A percentile compares a stretch with the other conserved stretches of the same genome.
These are phyloP conservation scores for Pogonocherus hispidulus DNA, from an alignment of 2,888 invertebrate species.

Conservation along the genomic window DNA sequence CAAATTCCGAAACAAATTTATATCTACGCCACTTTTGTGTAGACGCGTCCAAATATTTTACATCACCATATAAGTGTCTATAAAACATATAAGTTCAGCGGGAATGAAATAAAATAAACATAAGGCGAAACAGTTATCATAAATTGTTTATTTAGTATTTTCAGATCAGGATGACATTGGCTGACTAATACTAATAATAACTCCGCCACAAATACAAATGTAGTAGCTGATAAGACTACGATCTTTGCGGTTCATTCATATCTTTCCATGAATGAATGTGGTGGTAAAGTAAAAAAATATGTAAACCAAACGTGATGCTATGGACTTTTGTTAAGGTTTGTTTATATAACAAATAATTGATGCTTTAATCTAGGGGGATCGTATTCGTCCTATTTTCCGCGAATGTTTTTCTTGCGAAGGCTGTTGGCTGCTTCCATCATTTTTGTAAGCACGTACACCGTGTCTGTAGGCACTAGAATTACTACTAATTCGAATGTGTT, in stretches of 20 bases:
- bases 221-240: neutral
- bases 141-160: slow-evolving; percentile 23
- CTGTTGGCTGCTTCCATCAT: too few relatives aligned
- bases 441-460: too few relatives aligned
- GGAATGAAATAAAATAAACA: slow-evolving; percentile 1
- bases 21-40: neutral
- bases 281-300: neutral
- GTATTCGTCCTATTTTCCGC: neutral
- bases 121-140: slow-evolving; percentile 9
- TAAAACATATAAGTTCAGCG: neutral
- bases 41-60: neutral
- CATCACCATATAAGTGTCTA: too few relatives aligned
- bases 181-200: slow-evolving; percentile 14
- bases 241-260: slow-evolving; percentile 15
- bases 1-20: too few relatives aligned
- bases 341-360: neutral
- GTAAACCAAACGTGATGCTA: neutral
- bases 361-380: neutral
- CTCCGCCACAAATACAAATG: slow-evolving; percentile 7
- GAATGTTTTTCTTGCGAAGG: too few relatives aligned
- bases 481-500: too few relatives aligned
- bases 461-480: too few relatives aligned
- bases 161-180: slow-evolving; percentile 9
- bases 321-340: neutral
- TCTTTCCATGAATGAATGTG: slow-evolving; percentile 14